Percentiles rank a stretch among this genome's conserved stretches.
Conservation (phyloP, 2,113 vertebrate species). For the Illadopsis cleaveri region DNA sequence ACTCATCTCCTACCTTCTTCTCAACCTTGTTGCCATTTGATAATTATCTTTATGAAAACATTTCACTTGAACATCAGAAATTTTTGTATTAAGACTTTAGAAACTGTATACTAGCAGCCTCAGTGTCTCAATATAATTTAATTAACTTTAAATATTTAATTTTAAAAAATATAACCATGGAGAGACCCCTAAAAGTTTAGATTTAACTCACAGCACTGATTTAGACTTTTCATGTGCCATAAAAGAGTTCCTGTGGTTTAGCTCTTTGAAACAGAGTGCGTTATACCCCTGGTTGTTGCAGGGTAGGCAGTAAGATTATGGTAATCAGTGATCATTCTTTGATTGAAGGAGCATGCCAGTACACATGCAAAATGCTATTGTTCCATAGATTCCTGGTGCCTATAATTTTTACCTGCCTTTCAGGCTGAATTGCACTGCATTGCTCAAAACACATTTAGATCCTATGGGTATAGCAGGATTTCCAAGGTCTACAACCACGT, state of each 20-base stretch:
- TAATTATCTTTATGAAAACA: neutral
- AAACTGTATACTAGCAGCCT: neutral
- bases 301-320: neutral
- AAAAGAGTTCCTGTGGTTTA: neutral
- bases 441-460: slow-evolving; percentile 22
- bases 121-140: neutral
- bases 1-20: neutral
- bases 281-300: neutral
- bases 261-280: neutral
- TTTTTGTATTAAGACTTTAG: neutral
- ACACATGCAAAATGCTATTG: neutral
- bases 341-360: neutral
- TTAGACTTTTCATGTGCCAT: neutral
- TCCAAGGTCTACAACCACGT: slow-evolving; percentile 18
- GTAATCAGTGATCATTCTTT: neutral
- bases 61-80: neutral
- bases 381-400: neutral
- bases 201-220: neutral
- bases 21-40: neutral
- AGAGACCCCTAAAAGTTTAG: neutral
- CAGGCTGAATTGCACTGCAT: neutral
- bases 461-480: neutral
- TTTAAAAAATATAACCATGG: neutral
- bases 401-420: slow-evolving; percentile 15
- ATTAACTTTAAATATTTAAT: neutral